These are phyloP conservation scores for Dicyrtoma fusca DNA, from an alignment of 2,888 invertebrate genomes.

Conservation along the genomic window DNA sequence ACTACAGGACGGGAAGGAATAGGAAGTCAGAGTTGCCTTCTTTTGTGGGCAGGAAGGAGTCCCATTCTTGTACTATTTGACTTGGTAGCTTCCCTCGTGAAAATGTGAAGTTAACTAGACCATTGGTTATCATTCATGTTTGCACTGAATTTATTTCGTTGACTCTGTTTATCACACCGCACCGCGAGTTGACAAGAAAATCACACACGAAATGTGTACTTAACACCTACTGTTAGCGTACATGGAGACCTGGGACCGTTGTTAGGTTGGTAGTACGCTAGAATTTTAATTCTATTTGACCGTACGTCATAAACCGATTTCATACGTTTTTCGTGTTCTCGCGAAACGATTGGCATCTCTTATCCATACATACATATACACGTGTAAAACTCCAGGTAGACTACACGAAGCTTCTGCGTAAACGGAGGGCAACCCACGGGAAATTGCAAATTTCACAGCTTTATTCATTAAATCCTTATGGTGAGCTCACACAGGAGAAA, in stretches of 20 bases:
- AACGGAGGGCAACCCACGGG: not conserved
- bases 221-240: not conserved
- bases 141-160: conserved; percentile 13
- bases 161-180: conserved; percentile 14
- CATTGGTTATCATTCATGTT: conserved; percentile 5
- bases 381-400: too few relatives aligned
- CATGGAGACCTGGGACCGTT: not conserved
- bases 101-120: not conserved
- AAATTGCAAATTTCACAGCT: not conserved
- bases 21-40: too few relatives aligned
- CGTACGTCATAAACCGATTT: conserved; percentile 41
- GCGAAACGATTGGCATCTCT: conserved; percentile 34
- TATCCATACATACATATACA: not conserved
- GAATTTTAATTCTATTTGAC: conserved; percentile 12
- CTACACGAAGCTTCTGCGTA: too few relatives aligned
- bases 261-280: too few relatives aligned
- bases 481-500: not conserved
- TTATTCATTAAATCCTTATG: too few relatives aligned
- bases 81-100: too few relatives aligned
- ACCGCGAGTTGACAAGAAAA: not conserved
- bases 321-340: conserved; percentile 39
- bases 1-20: too few relatives aligned
- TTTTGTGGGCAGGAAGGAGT: too few relatives aligned
- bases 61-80: too few relatives aligned
- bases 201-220: not conserved